Base-by-base conservation (phyloP, 2,113 vertebrate species). In the Solea senegalensis region DNA sequence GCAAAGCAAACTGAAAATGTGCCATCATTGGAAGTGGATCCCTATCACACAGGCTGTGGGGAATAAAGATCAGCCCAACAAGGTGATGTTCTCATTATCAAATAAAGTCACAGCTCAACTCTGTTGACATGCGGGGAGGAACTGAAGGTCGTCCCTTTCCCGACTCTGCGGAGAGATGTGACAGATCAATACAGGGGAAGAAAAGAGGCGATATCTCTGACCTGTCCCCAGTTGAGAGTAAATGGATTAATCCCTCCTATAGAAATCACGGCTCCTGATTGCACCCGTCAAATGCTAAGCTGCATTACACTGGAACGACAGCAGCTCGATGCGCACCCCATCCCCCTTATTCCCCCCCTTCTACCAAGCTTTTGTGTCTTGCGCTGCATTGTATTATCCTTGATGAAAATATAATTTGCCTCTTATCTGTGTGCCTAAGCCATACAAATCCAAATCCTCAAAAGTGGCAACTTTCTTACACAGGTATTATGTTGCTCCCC, bases 341-440 rank as follows among this genome's bases (percentile, higher is more conserved):
- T 91, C 93, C 87, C 87, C 74, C 65, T 54, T n/a, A 8, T 3
- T 8, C 9, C 4, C 40, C 39, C 69, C 72, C 65, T 48, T 57
- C 75, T 66, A 66, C 45, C 85, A 91, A 87, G 92, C 95, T 93
- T 96, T 97, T 97, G 96, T 96, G 94, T 95, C 90, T 91, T 84
- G 83, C 87, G 82, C 92, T 94, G 94, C 93, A 94, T 95, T 95
- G 95, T 93, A 95, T 96, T 97, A 96, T 95, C 94, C 95, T 93
- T 92, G 95, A 96, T 98, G 96, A 98, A 98, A 97, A 97, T 98
- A 97, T 97, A 96, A 98, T 98, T 98, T 97, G 85, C 90, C 92
- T 95, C 96, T 98, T 98, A 99, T 98, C 97, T 94, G 93, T 91
- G 92, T 89, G 86, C 90, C 94, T 97, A 97, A 99, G 96, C 96